Evolutionary conservation across 2,113 vertebrate genomes (phyloP).

Genomic region (Neofelis nebulosa): DNA sequence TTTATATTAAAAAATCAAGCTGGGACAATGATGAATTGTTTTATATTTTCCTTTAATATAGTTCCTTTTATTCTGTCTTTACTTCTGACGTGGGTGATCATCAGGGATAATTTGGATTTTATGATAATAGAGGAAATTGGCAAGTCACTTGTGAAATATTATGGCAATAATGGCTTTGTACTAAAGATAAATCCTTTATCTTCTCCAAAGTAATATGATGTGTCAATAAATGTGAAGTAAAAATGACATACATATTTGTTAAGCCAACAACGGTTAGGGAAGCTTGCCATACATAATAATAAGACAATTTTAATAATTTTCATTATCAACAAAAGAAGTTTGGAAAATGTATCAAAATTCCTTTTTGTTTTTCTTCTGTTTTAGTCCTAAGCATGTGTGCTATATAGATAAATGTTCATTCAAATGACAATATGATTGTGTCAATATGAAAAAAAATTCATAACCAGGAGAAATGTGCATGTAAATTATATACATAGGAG

Average conservation of each 20-base stretch:
- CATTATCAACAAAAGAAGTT: slow-evolving; percentile 20
- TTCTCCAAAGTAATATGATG: slow-evolving; percentile 74
- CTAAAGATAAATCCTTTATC: slow-evolving; percentile 79
- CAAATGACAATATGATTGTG: slow-evolving; percentile 43
- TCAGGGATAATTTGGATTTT: slow-evolving; percentile 78
- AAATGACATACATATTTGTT: slow-evolving; percentile 76
- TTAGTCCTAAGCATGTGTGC: neutral
- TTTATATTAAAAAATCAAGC: slow-evolving; percentile 60
- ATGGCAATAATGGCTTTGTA: slow-evolving; percentile 79
- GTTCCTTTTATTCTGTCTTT: slow-evolving; percentile 45
- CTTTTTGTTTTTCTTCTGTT: slow-evolving; percentile 38
- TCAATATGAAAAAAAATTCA: slow-evolving; percentile 41
- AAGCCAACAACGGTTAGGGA: slow-evolving; percentile 69
- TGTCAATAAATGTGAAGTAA: slow-evolving; percentile 82
- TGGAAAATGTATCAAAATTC: slow-evolving; percentile 26
- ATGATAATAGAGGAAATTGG: slow-evolving; percentile 82
- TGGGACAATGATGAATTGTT: slow-evolving; percentile 64
- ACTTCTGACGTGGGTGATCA: slow-evolving; percentile 69
- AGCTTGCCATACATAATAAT: slow-evolving; percentile 60
- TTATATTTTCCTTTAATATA: slow-evolving; percentile 72
- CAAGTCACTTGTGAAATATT: slow-evolving; percentile 84
- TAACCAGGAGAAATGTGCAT: neutral
- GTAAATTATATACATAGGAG: neutral
- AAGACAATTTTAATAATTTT: slow-evolving; percentile 63
- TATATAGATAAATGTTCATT: slow-evolving; percentile 27